These are phyloP conservation scores for Metacarcinus magister DNA, from an alignment of 2,888 invertebrate species.

Conservation along the genomic window DNA sequence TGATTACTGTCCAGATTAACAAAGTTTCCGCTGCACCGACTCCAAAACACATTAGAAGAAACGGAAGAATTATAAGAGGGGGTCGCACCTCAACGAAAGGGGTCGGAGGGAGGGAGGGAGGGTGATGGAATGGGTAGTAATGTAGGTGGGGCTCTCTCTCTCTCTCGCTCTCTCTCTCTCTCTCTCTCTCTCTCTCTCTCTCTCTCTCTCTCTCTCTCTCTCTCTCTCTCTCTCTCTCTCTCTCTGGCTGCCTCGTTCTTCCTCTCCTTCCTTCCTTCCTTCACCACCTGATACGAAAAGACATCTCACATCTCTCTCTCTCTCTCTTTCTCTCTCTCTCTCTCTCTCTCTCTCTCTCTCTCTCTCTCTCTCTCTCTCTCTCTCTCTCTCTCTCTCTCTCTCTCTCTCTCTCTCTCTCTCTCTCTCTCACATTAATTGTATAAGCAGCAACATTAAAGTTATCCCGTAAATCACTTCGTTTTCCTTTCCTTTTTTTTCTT, in stretches of 20 bases:
- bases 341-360: no score
- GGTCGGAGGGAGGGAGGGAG: not conserved
- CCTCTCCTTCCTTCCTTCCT: not conserved
- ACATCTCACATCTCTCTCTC: not conserved
- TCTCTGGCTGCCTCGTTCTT: not conserved
- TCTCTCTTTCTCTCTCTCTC: not conserved
- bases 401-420: no score
- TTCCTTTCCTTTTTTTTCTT: not conserved
- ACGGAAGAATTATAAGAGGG: constrained; percentile 8
- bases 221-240: not conserved
- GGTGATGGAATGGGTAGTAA: not conserved
- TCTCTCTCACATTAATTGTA: not conserved
- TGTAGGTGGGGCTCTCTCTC: not conserved
- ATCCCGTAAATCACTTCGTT: not conserved
- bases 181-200: no score
- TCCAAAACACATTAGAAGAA: constrained; percentile 38
- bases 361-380: not conserved
- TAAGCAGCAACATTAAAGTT: not conserved
- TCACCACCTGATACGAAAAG: not conserved
- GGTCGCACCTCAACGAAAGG: not conserved
- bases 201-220: not conserved
- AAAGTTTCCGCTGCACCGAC: constrained; percentile 42
- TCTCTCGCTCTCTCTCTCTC: not conserved
- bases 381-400: not conserved
- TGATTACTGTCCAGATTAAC: constrained; percentile 32